Base-by-base conservation (phyloP, 2,113 vertebrate genomes). In the Rutilus rutilus region DNA sequence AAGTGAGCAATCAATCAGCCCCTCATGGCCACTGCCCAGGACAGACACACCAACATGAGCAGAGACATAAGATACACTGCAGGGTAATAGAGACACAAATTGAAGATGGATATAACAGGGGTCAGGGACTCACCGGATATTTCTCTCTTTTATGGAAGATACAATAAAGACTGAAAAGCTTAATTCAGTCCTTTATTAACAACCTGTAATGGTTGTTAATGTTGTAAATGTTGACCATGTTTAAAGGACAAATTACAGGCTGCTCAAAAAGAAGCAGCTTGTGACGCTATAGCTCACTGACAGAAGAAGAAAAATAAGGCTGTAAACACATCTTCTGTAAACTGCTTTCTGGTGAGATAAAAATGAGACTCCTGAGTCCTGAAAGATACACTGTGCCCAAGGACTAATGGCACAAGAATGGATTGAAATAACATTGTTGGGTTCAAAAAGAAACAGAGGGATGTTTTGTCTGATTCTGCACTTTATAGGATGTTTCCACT, bases 111-210 rank as follows among this genome's bases (percentile, higher is more conserved):
- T 42, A 25, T 82, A 76, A 52, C 30, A 69, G 64, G 14, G 74
- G 79, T 85, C 86, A 89, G n/a, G 23, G 42, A 64, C 67, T 67
- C 62, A 78, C 39, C 17, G 8, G n/a, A 78, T 82, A 78, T 85
- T 85, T 47, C 69, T 30, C 23, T 65, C 52, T 39, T n/a, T 80
- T 84, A 74, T 86, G 59, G 76, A 67, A 64, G 50, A 80, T 23
- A 54, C 39, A 79, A 84, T 78, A 84, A 71, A 83, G 30, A 78
- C 59, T 39, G 33, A 21, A 57, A 4, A 23, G 5, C 77, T 57
- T 79, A 23, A 78, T 84, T 73, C n/a, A 36, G 7, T 19, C 5
- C 21, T n/a, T 17, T 76, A n/a, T 71, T 85, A 87, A 52, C 59
- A 69, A 42, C 50, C 59, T 81, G 84, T 69, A 80, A 86, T 80